Base-by-base conservation (phyloP, 1,140 invertebrate genomes). In the Portunus trituberculatus region DNA sequence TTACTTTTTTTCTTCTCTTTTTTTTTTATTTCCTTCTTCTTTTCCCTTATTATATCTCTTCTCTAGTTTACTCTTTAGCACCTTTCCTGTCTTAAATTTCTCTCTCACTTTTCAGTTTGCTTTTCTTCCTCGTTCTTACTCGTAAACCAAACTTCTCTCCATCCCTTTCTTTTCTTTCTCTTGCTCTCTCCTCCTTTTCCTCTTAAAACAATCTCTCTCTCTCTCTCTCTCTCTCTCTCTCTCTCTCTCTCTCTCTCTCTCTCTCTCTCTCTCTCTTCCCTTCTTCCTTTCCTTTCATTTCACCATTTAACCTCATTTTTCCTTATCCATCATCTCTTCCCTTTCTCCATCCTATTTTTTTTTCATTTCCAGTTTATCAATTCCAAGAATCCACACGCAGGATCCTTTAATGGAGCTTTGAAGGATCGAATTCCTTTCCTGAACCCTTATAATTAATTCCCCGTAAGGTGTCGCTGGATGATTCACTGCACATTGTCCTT, bases 291-390 rank as follows among this genome's bases (percentile, higher is more conserved):
- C 20, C 28, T 2, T 89, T 7, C 31, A 89, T 31, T 39, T 32
- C n/a, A 31, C 20, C 84, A 4, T 31, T 86, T 86, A 20, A 86
- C 84, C 84, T 39, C 16, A 0, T 25, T 25, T 83, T n/a, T 83
- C 29, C 25, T 59, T 59, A 59, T 59, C 52, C 20, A 16, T 10
- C 52, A 16, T 59, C 10, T 59, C 52, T 32, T 89, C 87, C 46
- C 32, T 39, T 2, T 89, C 87, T 89, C 87, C 46, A n/a, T 89
- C 87, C 46, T 25, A 6, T 31, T 89, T 89, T 89, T 46, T 32
- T 31, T 39, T 89, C 31, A 6, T 31, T 46, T 14, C 87, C 45
- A n/a, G 25, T 14, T 10, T 89, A 10, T 45, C 39, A 39, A 39
- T 39, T 6, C 39, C 39, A 39, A 39, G 39, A 39, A 39, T 39